Conservation (phyloP, 2,113 vertebrate genomes). For the Oreocharis arfaki region DNA sequence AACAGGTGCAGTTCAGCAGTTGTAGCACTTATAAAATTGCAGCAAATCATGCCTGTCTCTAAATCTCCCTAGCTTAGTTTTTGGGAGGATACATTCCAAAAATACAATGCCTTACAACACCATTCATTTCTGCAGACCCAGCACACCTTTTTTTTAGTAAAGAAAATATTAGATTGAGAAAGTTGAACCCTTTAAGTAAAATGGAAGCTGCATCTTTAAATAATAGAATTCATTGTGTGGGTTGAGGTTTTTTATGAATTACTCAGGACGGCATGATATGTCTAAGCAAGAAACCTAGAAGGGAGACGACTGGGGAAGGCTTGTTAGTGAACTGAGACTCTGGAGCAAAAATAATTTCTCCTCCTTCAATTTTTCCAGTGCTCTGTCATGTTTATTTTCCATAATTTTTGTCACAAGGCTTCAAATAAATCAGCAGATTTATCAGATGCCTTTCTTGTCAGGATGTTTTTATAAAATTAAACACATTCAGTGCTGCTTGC, state of each 20-base stretch:
- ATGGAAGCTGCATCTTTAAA: neutral
- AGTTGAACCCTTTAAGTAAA: neutral
- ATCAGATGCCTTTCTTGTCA: conserved; percentile 4
- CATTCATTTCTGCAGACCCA: neutral
- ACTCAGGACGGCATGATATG: neutral
- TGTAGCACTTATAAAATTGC: neutral
- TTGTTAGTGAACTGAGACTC: conserved; percentile 5
- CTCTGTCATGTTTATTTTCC: neutral
- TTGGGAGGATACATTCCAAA: neutral
- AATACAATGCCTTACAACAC: neutral
- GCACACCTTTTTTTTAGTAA: neutral
- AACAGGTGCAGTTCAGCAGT: neutral
- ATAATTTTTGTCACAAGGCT: conserved; percentile 40
- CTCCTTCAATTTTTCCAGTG: neutral
- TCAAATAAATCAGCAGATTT: conserved; percentile 54
- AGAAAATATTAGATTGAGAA: neutral
- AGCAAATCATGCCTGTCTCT: neutral
- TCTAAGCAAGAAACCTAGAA: neutral
- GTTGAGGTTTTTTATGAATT: neutral
- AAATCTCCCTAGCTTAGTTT: neutral
- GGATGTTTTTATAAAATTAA: conserved; percentile 29
- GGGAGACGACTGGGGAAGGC: neutral
- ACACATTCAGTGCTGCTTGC: neutral
- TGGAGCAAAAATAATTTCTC: conserved; percentile 18
- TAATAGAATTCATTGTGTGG: neutral